phyloP scores from a whole-genome alignment of 2,888 invertebrate species.

The Koerneria pararmatus region DNA sequence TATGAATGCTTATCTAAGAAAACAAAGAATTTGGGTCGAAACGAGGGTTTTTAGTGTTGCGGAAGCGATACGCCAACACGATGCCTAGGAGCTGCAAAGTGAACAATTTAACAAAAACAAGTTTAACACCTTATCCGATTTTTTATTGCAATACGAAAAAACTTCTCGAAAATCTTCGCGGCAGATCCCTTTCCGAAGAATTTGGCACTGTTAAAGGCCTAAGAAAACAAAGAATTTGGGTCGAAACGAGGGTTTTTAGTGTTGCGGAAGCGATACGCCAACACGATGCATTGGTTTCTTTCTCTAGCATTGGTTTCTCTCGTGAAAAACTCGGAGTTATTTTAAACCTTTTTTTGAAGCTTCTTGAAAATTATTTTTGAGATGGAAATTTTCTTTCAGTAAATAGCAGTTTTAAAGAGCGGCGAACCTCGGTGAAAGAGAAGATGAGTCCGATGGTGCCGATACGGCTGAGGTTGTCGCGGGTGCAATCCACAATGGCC shows the following conservation, averaged over 20 bases:
- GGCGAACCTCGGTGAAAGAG: constrained; percentile 20
- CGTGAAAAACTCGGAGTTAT: no score
- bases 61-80: constrained; percentile 90
- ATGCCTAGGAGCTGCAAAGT: constrained; percentile 95
- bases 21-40: constrained; percentile 59
- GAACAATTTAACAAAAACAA: constrained; percentile 54
- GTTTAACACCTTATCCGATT: not conserved
- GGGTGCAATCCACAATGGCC: not conserved
- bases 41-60: constrained; percentile 95
- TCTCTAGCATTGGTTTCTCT: no score
- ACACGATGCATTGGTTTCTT: no score
- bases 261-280: constrained; percentile 94
- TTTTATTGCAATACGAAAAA: not conserved
- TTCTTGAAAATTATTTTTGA: no score
- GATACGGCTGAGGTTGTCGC: constrained; percentile 17
- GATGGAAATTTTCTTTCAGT: no score
- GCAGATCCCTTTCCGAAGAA: no score
- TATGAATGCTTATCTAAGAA: no score
- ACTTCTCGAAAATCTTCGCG: not conserved
- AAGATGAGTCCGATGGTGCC: constrained; percentile 21
- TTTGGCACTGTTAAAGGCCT: no score
- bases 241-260: constrained; percentile 86
- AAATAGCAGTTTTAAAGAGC: no score
- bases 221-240: constrained; percentile 23
- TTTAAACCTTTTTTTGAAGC: no score